phyloP scores from a whole-genome alignment of 30 jellyfish, hydroid and myxozoan species.

The Morbakka virulenta region DNA sequence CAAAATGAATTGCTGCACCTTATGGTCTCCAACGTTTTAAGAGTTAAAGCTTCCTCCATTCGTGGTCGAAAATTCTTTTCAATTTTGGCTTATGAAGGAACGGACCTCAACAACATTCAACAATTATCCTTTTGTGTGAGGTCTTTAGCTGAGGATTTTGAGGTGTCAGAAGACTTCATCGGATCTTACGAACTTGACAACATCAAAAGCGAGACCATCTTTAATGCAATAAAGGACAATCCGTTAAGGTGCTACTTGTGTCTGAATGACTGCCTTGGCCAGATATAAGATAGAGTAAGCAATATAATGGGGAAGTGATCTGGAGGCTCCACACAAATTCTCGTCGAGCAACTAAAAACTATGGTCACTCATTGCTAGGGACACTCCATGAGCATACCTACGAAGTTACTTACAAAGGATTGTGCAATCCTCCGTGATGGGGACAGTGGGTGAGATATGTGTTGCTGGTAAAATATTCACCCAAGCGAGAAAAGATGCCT shows the following conservation, averaged over 20 bases:
- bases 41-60: conserved; percentile 24
- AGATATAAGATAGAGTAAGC: background rate
- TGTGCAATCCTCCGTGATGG: background rate
- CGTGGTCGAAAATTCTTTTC: conserved; percentile 17
- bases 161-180: background rate
- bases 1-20: conserved; percentile 62
- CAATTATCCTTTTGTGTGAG: background rate
- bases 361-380: background rate
- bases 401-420: background rate
- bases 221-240: background rate
- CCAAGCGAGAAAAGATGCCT: background rate
- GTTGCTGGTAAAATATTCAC: background rate
- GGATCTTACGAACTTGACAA: background rate
- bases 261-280: background rate
- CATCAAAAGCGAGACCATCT: background rate
- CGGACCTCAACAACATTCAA: conserved; percentile 50
- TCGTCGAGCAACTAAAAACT: background rate
- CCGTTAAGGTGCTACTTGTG: background rate
- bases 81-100: conserved; percentile 58
- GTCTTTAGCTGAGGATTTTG: background rate
- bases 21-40: conserved; percentile 43
- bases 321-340: background rate
- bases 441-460: background rate
- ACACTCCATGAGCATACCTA: background rate
- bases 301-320: background rate